Conservation (phyloP, 2,113 vertebrate species). For the Pachyramphus minor region DNA sequence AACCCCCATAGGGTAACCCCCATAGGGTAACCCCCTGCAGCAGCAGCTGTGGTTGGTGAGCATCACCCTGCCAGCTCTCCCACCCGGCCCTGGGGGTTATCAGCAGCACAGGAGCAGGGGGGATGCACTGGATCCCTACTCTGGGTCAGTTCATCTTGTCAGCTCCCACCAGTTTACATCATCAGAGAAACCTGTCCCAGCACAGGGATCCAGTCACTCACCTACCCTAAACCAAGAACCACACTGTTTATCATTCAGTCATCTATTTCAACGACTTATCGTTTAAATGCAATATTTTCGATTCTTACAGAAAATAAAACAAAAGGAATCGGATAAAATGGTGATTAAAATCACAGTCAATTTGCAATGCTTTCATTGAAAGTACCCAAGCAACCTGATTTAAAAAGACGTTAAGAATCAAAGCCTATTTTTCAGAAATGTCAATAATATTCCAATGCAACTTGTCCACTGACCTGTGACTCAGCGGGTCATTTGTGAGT, state of each 20-base stretch:
- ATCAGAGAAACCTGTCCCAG: neutral
- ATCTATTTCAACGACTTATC: neutral
- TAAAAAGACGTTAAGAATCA: slow-evolving; percentile 25
- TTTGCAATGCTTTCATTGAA: slow-evolving; percentile 66
- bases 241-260: neutral
- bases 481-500: neutral
- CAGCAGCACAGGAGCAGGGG: neutral
- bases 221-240: neutral
- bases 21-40: neutral
- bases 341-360: slow-evolving; percentile 61
- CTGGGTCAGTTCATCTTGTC: rapidly evolving
- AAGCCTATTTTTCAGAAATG: slow-evolving; percentile 2
- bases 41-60: neutral
- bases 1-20: neutral
- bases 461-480: slow-evolving; percentile 28
- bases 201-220: neutral
- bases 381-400: slow-evolving; percentile 54
- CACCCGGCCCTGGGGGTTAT: neutral
- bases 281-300: slow-evolving; percentile 7
- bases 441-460: slow-evolving; percentile 8
- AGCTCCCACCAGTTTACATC: neutral
- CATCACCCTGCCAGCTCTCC: neutral
- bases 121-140: neutral
- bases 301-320: slow-evolving; percentile 5
- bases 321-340: neutral